Evolutionary conservation across 2,888 invertebrate genomes (phyloP).

Genomic region (Mimumesa dahlbomi): DNA sequence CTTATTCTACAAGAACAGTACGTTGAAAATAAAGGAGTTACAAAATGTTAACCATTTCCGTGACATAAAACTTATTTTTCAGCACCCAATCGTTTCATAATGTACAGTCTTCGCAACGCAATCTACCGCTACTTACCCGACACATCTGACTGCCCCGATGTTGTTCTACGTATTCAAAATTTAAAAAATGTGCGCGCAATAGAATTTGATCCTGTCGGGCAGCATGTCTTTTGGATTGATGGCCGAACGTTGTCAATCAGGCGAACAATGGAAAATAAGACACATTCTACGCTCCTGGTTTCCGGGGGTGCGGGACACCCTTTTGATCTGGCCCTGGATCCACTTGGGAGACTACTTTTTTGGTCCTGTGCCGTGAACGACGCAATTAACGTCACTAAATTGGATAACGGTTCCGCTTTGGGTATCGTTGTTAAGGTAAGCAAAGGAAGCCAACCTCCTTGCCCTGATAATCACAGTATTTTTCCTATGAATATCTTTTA

Average conservation of each 20-base stretch:
- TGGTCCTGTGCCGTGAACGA: slow-evolving; percentile 93
- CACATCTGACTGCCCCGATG: slow-evolving; percentile 90
- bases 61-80: slow-evolving; percentile 72
- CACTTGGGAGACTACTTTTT: slow-evolving; percentile 90
- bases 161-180: slow-evolving; percentile 89
- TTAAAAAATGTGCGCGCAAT: slow-evolving; percentile 90
- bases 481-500: too few relatives aligned
- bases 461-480: too few relatives aligned
- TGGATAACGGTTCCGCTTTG: slow-evolving; percentile 84
- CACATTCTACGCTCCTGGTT: slow-evolving; percentile 83
- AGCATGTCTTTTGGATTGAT: slow-evolving; percentile 87
- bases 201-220: slow-evolving; percentile 91
- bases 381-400: slow-evolving; percentile 93
- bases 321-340: slow-evolving; percentile 92
- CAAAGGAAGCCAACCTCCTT: too few relatives aligned
- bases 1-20: too few relatives aligned
- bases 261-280: slow-evolving; percentile 85
- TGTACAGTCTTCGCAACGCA: slow-evolving; percentile 92
- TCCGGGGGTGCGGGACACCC: slow-evolving; percentile 84
- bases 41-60: too few relatives aligned
- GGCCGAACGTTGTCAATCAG: slow-evolving; percentile 89
- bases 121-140: slow-evolving; percentile 91
- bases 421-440: slow-evolving; percentile 89
- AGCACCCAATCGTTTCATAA: slow-evolving; percentile 92
- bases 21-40: too few relatives aligned